A percentile compares a stretch with the other conserved stretches of the same genome.
Evolutionary conservation across 2,888 invertebrate genomes (phyloP).

Genomic region (Pantelozetes paolii): DNA sequence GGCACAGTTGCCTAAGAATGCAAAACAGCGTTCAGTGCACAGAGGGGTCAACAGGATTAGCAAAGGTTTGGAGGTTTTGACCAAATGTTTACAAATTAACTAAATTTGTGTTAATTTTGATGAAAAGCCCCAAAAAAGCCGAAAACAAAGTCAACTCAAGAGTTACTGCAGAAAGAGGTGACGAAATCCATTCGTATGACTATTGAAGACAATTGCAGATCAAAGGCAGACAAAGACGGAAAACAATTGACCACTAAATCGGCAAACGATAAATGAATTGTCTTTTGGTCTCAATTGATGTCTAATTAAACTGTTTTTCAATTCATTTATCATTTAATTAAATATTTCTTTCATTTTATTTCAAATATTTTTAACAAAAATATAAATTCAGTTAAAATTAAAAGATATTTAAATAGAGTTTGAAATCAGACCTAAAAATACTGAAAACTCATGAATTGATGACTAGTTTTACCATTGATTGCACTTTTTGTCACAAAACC

Average conservation of each 20-base stretch:
- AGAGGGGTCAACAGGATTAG: constrained; percentile 28
- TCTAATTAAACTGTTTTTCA: too few species aligned
- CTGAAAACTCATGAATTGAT: too few species aligned
- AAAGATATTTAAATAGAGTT: too few species aligned
- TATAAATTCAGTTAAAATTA: too few species aligned
- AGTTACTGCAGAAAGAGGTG: constrained; percentile 40
- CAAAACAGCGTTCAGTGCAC: constrained; percentile 36
- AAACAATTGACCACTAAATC: constrained; percentile 27
- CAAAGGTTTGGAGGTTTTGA: constrained; percentile 5
- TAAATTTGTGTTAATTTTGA: constrained; percentile 4
- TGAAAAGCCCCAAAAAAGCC: constrained; percentile 38
- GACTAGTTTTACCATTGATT: too few species aligned
- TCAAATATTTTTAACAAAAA: too few species aligned
- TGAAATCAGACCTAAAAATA: too few species aligned
- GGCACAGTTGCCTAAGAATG: constrained; percentile 34
- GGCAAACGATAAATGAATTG: too few species aligned
- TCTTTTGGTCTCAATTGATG: too few species aligned
- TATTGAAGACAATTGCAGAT: constrained; percentile 39
- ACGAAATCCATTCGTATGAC: constrained; percentile 39
- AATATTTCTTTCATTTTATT: too few species aligned
- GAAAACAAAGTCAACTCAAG: constrained; percentile 11
- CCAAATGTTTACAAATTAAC: background rate
- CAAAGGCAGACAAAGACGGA: constrained; percentile 37
- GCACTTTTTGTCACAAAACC: background rate
- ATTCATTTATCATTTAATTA: too few species aligned